Conservation (phyloP, 2,888 invertebrate genomes). For the Abrostola tripartita region DNA sequence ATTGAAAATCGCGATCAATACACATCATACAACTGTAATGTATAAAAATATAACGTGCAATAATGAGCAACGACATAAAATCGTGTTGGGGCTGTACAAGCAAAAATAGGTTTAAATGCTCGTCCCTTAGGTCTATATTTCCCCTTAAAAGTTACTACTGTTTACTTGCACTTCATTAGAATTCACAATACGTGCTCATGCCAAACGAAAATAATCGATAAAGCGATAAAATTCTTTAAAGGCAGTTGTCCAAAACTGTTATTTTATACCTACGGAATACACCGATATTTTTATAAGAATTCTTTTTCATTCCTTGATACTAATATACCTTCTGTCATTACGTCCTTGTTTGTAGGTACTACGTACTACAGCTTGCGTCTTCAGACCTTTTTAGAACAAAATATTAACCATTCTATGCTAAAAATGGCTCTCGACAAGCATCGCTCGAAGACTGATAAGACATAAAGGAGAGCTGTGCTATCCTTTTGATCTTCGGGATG, state of each 20-base stretch:
- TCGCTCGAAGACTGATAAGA: not conserved
- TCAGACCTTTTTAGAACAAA: slow-evolving; percentile 33
- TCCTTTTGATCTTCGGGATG: slow-evolving; percentile 2
- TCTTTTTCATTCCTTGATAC: not conserved
- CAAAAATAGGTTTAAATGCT: not conserved
- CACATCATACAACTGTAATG: no score
- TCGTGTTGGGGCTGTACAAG: no score
- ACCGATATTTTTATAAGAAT: not conserved
- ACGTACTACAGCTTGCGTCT: slow-evolving; percentile 16
- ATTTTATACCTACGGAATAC: not conserved
- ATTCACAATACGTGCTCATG: not conserved
- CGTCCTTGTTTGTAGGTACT: not conserved
- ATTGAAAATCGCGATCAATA: no score
- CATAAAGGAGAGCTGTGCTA: slow-evolving; percentile 5
- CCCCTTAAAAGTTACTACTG: not conserved
- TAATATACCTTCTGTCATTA: slow-evolving; percentile 17
- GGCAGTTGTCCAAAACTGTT: not conserved
- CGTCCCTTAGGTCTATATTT: not conserved
- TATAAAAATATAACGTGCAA: no score
- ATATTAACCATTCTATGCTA: slow-evolving; percentile 35
- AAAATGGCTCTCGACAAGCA: slow-evolving; percentile 22
- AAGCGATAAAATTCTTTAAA: not conserved
- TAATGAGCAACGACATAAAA: no score
- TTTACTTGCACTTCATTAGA: not conserved
- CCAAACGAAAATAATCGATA: not conserved